These are phyloP conservation scores for Acanthopagrus latus DNA, from an alignment of 2,797 vertebrate species.

Conservation along the genomic window DNA sequence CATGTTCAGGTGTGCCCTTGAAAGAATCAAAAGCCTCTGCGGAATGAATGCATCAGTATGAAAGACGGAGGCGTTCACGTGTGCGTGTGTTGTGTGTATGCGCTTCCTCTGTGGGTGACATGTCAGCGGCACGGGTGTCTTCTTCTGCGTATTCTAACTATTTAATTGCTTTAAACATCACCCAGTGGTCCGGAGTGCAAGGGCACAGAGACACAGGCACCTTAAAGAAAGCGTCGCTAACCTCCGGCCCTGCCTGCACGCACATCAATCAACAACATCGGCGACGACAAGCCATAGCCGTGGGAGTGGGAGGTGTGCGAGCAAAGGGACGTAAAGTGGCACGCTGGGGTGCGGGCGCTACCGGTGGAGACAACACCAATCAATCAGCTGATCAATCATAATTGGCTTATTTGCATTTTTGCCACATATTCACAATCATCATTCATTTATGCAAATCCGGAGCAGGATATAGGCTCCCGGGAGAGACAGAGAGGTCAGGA, in stretches of 20 bases:
- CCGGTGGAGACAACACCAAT: slow-evolving; percentile 66
- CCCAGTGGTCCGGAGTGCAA: background rate
- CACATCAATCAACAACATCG: slow-evolving; percentile 73
- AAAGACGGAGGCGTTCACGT: slow-evolving; percentile 72
- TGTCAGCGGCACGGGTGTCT: background rate
- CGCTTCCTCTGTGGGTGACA: background rate
- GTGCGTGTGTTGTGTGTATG: slow-evolving; percentile 20
- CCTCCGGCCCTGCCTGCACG: slow-evolving; percentile 41
- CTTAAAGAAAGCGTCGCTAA: background rate
- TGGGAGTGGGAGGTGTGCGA: slow-evolving; percentile 40
- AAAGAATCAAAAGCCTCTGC: slow-evolving; percentile 67
- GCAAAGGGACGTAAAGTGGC: slow-evolving; percentile 44
- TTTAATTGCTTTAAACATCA: slow-evolving; percentile 1
- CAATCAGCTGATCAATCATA: slow-evolving; percentile 81
- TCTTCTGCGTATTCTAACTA: background rate
- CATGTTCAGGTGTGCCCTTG: slow-evolving; percentile 85
- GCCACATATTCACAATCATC: slow-evolving; percentile 64
- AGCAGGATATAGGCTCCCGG: slow-evolving; percentile 44
- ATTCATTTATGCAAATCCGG: slow-evolving; percentile 76
- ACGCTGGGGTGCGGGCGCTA: background rate
- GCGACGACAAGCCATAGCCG: slow-evolving; percentile 47
- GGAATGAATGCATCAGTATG: slow-evolving; percentile 69
- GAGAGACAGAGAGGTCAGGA: slow-evolving; percentile 59
- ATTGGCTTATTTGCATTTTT: slow-evolving; percentile 74
- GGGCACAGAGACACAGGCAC: background rate